Conservation (phyloP, 2,797 vertebrate genomes). For the Enteromius viviparus region DNA sequence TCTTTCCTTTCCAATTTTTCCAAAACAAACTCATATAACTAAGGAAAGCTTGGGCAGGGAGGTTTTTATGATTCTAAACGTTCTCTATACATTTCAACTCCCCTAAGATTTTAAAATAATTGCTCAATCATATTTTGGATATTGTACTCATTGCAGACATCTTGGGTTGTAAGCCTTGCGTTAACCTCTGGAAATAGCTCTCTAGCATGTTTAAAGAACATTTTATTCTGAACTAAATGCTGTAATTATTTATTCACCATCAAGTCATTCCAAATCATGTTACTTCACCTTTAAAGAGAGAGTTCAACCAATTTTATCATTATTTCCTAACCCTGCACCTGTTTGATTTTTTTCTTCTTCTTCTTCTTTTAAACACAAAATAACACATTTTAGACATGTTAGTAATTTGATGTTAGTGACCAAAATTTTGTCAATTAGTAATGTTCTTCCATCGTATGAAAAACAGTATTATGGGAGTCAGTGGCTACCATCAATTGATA, state of each 20-base stretch:
- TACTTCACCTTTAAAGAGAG: not conserved
- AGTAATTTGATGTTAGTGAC: not conserved
- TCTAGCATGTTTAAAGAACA: not conserved
- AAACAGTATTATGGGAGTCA: not conserved
- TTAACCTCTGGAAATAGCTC: not conserved
- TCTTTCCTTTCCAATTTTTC: not conserved
- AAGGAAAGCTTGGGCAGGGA: constrained; percentile 32
- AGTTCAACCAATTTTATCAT: not conserved
- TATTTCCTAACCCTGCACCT: not conserved
- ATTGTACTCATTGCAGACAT: not conserved
- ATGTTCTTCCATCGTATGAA: not conserved
- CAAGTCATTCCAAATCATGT: not conserved
- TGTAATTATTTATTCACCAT: not conserved
- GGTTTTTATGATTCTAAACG: not conserved
- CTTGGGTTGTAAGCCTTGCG: not conserved
- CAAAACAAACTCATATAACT: constrained; percentile 15
- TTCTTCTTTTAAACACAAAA: not conserved
- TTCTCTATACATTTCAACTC: not conserved
- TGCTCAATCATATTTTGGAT: not conserved
- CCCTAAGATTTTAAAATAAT: not conserved
- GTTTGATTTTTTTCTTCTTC: not conserved
- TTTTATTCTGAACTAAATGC: not conserved
- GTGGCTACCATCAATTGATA: not conserved
- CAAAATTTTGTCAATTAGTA: no score
- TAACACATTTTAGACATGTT: not conserved